A percentile compares a stretch with the other conserved stretches of the same genome.
Conservation (phyloP, 1,140 invertebrate genomes). For the Agraylea sexmaculata region DNA sequence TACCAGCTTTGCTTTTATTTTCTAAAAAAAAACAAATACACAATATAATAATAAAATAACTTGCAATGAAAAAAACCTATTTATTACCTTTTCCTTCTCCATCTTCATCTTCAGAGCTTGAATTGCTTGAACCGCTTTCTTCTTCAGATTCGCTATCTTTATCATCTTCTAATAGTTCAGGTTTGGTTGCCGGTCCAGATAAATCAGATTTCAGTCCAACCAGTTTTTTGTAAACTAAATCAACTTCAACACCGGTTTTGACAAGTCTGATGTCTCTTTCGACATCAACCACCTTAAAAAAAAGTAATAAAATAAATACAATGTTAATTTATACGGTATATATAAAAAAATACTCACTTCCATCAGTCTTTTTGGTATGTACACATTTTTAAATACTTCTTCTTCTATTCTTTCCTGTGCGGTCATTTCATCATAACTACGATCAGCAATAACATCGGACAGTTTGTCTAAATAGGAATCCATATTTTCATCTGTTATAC, state of each 20-base stretch:
- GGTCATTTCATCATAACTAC: conserved; percentile 47
- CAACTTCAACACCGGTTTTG: conserved; percentile 59
- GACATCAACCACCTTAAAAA: conserved; percentile 66
- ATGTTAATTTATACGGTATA: conserved; percentile 6
- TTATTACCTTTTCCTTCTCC: conserved; percentile 34
- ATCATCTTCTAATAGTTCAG: conserved; percentile 35
- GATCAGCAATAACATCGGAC: conserved; percentile 50
- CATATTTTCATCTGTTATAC: conserved; percentile 71
- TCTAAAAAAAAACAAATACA: conserved; percentile 23
- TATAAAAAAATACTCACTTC: conserved; percentile 48
- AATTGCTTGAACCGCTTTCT: conserved; percentile 35
- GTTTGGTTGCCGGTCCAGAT: conserved; percentile 52
- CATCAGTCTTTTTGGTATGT: conserved; percentile 87
- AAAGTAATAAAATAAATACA: conserved; percentile 8
- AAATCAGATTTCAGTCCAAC: conserved; percentile 73
- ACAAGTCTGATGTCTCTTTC: conserved; percentile 78
- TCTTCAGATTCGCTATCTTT: conserved; percentile 32
- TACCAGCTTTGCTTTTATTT: conserved; percentile 52
- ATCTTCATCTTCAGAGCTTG: conserved; percentile 26
- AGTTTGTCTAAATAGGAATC: conserved; percentile 65
- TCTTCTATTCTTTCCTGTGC: conserved; percentile 66
- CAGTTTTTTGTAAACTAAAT: conserved; percentile 74
- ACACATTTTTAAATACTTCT: conserved; percentile 88
- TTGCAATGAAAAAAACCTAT: not conserved
- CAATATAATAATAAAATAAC: not conserved